A percentile compares a stretch with the other conserved stretches of the same genome.
Evolutionary conservation across 2,888 invertebrate genomes (phyloP).

Genomic region (Agrochola circellaris): DNA sequence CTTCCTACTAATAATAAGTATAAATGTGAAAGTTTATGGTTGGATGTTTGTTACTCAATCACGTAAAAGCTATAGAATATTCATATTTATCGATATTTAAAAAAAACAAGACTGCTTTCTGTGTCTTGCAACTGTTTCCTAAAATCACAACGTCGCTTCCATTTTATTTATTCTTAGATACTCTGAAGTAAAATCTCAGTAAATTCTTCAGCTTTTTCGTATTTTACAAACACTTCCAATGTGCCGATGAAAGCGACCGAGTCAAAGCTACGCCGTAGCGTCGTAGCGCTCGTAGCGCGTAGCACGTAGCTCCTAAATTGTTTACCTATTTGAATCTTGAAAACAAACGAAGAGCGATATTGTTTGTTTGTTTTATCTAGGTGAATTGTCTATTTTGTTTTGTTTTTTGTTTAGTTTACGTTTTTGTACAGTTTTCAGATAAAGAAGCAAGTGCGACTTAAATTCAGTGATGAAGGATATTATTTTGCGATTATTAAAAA

Average conservation of each 20-base stretch:
- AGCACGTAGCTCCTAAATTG: slow-evolving; percentile 44
- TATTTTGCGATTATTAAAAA: not conserved
- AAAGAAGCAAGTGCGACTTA: not conserved
- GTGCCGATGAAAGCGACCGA: slow-evolving; percentile 7
- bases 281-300: slow-evolving; percentile 42
- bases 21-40: not conserved
- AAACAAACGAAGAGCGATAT: slow-evolving; percentile 18
- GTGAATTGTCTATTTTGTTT: not conserved
- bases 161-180: not conserved
- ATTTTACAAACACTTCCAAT: slow-evolving; percentile 2
- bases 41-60: too few species aligned
- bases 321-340: slow-evolving; percentile 48
- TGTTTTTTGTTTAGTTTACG: not conserved
- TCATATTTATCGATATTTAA: not conserved
- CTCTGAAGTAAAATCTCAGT: not conserved
- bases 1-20: too few species aligned
- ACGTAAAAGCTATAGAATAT: too few species aligned
- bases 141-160: not conserved
- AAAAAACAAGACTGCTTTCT: not conserved
- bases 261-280: slow-evolving; percentile 26
- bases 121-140: not conserved
- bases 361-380: slow-evolving; percentile 6
- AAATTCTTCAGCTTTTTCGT: not conserved
- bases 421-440: slow-evolving; percentile 2
- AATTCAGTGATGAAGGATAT: not conserved